A percentile compares a stretch with the other conserved stretches of the same genome.
phyloP scores from a whole-genome alignment of 2,888 invertebrate species.

The Calameuta pallipes region DNA sequence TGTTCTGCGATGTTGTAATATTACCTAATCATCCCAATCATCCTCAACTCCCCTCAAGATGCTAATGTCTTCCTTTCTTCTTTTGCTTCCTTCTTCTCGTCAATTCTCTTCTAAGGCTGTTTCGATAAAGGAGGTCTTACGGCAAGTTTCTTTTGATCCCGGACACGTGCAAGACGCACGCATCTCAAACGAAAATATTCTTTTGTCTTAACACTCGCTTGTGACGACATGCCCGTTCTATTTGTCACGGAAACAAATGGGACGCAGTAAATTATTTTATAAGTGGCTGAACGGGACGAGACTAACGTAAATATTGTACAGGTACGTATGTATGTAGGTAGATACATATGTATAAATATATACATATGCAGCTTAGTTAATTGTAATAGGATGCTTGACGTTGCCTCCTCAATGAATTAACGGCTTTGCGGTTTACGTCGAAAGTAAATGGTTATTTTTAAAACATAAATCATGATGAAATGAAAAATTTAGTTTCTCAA shows the following conservation, averaged over 20 bases:
- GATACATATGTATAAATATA: background rate
- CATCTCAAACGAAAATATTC: background rate
- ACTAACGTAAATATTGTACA: background rate
- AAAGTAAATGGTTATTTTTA: background rate
- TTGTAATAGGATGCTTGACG: background rate
- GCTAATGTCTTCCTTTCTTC: background rate
- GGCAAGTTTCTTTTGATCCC: background rate
- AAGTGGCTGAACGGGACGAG: background rate
- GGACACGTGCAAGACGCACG: background rate
- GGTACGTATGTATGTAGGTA: background rate
- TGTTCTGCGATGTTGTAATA: background rate
- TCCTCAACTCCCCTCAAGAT: background rate
- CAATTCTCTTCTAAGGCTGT: background rate
- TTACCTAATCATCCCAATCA: background rate
- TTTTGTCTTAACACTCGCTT: background rate
- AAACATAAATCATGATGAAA: background rate
- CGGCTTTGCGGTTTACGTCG: background rate
- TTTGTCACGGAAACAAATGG: conserved; percentile 2
- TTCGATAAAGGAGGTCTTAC: background rate
- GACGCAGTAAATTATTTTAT: background rate
- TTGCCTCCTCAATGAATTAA: background rate
- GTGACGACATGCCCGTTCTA: background rate
- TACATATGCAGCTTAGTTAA: background rate
- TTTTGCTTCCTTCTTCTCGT: background rate
- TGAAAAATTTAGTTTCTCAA: background rate